Base-by-base conservation (phyloP, 1,140 invertebrate genomes). In the Cotesia vestalis region DNA sequence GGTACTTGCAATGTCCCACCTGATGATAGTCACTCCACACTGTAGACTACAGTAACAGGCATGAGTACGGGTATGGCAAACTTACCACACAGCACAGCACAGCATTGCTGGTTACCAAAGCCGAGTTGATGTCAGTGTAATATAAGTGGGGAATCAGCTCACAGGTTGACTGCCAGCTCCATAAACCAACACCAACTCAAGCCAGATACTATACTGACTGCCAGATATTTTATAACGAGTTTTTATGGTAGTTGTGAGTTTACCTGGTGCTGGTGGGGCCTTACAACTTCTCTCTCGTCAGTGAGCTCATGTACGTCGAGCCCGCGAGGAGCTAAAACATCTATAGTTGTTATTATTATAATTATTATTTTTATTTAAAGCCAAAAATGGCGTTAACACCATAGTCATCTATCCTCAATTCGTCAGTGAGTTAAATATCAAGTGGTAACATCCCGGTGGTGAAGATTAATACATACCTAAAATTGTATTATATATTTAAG, bases 381-480 rank as follows among this genome's bases (percentile, higher is more conserved):
- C 79, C 78, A 81, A 82, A 83, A 82, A 83, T 83, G 81, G 81
- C 78, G 77, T 80, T 83, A 75, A 70, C 75, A 74, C 75, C 55
- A 57, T 80, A 78, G 71, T 46, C 36, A 72, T 62, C 9, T 4
- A 14, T 62, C 4, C 6, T n/a, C 12, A 59, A 59, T 11, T 69
- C 68, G 40, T 59, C 61, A 62, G 17, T 27, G 11, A 46, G 27
- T 36, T 8, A 46, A 46, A 46, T 46, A 46, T 46, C 11, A 1
- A 9, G 40, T 46, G 40, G 4, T 8, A 46, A 46, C 40, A 46
- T 46, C 27, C 27, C 27, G 27, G 27, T 27, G 27, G 27, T 27
- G 27, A 27, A 27, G 27, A 27, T 27, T 27, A 27, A 27, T 27
- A 27, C 27, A 27, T 27, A 27, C 27, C 27, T 27, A 27, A 27